Evolutionary conservation across 2,797 vertebrate species (phyloP).

Genomic region (Chelon labrosus): DNA sequence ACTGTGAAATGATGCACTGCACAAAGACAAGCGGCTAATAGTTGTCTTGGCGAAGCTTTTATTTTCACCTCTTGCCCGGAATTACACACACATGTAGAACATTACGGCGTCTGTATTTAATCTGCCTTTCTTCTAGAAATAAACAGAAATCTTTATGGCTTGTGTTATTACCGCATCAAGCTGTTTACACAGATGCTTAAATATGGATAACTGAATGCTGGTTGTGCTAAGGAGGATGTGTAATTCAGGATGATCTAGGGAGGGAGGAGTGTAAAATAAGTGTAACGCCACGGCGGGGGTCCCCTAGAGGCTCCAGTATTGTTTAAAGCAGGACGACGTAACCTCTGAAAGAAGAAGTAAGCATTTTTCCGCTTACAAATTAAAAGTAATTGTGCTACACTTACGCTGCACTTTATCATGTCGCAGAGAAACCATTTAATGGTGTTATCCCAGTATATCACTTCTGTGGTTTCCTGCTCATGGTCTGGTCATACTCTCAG

Average conservation of each 20-base stretch:
- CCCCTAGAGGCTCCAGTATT: not conserved
- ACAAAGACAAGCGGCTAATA: not conserved
- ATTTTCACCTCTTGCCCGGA: not conserved
- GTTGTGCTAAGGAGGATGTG: not conserved
- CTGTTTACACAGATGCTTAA: conserved; percentile 7
- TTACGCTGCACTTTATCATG: conserved; percentile 3
- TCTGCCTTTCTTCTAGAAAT: not conserved
- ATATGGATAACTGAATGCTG: not conserved
- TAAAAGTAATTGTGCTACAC: conserved; percentile 15
- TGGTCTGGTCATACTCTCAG: not conserved
- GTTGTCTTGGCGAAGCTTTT: not conserved
- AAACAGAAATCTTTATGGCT: not conserved
- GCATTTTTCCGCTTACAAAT: not conserved
- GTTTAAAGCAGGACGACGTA: conserved; percentile 1
- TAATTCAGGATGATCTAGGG: not conserved
- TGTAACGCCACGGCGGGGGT: not conserved
- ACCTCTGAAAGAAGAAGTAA: not conserved
- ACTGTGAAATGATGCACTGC: not conserved
- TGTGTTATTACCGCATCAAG: conserved; percentile 1
- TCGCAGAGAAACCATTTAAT: conserved; percentile 6
- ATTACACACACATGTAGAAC: not conserved
- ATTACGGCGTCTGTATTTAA: not conserved
- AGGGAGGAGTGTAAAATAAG: not conserved
- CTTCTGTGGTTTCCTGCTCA: conserved; percentile 7
- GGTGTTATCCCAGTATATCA: conserved; percentile 4